Evolutionary conservation across 2,797 vertebrate genomes (phyloP).

Genomic region (Propithecus perrieri): DNA sequence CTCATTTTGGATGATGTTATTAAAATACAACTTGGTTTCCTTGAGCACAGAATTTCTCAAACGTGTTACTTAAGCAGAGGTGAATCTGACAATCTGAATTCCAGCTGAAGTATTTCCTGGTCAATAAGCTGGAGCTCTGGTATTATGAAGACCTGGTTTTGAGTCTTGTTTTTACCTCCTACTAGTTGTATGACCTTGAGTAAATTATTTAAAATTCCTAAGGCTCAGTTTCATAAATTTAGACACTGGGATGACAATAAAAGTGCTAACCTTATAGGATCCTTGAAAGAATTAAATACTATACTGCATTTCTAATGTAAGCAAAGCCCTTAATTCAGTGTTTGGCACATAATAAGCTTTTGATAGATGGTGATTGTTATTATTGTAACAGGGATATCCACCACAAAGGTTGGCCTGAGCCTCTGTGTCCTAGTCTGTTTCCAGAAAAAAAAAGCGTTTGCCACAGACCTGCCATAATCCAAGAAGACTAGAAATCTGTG

Average conservation of each 20-base stretch:
- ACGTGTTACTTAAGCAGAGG: not conserved
- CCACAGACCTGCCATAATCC: not conserved
- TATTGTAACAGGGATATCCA: not conserved
- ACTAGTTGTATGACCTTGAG: not conserved
- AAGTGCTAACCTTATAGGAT: not conserved
- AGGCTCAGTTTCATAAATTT: not conserved
- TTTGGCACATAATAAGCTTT: not conserved
- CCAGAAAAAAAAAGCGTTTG: not conserved
- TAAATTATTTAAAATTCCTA: constrained; percentile 13
- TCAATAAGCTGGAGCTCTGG: not conserved
- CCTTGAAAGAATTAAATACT: not conserved
- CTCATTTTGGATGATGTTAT: constrained; percentile 28
- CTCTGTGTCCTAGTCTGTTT: not conserved
- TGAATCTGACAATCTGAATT: not conserved
- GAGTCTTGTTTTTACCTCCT: not conserved
- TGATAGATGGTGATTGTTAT: no score
- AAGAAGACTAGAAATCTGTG: not conserved
- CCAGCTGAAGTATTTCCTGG: not conserved
- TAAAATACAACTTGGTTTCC: constrained; percentile 31
- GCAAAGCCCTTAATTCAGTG: not conserved
- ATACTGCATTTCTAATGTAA: not conserved
- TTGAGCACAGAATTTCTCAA: constrained; percentile 22
- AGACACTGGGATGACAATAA: not conserved
- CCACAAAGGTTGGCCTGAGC: not conserved
- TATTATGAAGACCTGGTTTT: not conserved